phyloP scores from a whole-genome alignment of 2,797 vertebrate species.

The Nannoperca australis region DNA sequence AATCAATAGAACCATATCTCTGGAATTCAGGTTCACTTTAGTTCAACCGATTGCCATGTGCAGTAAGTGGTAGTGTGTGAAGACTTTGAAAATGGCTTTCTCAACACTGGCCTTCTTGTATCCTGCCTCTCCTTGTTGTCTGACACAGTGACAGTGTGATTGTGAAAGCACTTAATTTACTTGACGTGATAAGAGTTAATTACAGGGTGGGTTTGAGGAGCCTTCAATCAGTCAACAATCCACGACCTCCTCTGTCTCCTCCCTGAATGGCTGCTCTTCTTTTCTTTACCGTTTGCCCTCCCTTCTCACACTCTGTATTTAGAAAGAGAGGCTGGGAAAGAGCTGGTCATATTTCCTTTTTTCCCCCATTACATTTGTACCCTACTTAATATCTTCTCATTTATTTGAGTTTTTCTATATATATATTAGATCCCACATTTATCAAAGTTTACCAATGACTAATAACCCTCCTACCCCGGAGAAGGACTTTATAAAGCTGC shows the following conservation, averaged over 20 bases:
- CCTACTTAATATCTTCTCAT: background rate
- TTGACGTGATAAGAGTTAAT: conserved; percentile 69
- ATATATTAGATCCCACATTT: background rate
- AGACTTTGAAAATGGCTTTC: conserved; percentile 17
- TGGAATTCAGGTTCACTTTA: background rate
- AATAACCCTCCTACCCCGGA: background rate
- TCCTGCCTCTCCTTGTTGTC: conserved; percentile 28
- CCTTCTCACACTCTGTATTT: background rate
- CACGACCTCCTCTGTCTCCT: conserved; percentile 17
- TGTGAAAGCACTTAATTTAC: conserved; percentile 49
- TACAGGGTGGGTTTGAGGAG: conserved; percentile 45
- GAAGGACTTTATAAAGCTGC: background rate
- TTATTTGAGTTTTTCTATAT: background rate
- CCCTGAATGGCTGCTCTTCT: conserved; percentile 5
- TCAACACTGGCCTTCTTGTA: background rate
- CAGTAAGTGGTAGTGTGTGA: background rate
- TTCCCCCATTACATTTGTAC: no score
- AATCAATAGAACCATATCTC: background rate
- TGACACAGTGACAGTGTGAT: conserved; percentile 54
- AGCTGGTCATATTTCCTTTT: background rate
- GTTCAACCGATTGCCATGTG: background rate
- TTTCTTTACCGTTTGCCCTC: conserved; percentile 10
- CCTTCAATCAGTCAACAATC: conserved; percentile 60
- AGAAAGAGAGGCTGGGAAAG: background rate
- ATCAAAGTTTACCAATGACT: background rate